Base-by-base conservation (phyloP, 2,888 invertebrate species). In the Hypercompe scribonia region DNA sequence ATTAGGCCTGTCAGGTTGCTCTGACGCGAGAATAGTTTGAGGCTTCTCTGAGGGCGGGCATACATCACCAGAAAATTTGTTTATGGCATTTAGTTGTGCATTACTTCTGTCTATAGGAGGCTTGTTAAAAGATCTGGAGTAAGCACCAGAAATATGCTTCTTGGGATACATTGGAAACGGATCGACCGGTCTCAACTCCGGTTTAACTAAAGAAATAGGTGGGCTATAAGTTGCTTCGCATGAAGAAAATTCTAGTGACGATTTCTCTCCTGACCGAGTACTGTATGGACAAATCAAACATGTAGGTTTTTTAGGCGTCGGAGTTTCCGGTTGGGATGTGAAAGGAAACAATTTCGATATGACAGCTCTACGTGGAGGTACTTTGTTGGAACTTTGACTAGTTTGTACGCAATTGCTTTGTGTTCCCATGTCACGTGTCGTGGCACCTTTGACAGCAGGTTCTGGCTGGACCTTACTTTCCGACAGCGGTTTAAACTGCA, bases 1-100 rank as follows among this genome's bases (percentile, higher is more conserved):
- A 33, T 74, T 65, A 15, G 90, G 90, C 54, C 76, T 80, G 71
- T 89, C 88, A 65, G 89, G 83, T 74, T 87, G 84, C 68, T 88
- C 86, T 46, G 68, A 81, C 34, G 86, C 83, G 66, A 80, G 71
- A 10, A 89, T 80, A 7, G 63, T 50, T 68, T 80, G 80, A 0
- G 89, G 89, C 46, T 74, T 84, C n/a, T 87, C 82, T 50, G 86
- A 78, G 2, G 81, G 66, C 4, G 87, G 85, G 68, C 83, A 83
- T 1, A 58, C 11, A 10, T 65, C 13, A 24, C 79, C 71, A 64
- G 33, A 61, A 33, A 1, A 33, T 15, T 66, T 61, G 73, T 64
- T 69, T 75, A 42, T 63, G 33, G 36, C 78, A 42, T 61, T 34
- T 34, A n/a, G n/a, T 5, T 50, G 24, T 36, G 18, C n/a, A 61